Base-by-base conservation (phyloP, 2,113 vertebrate genomes). In the Urocynchramus pylzowi region DNA sequence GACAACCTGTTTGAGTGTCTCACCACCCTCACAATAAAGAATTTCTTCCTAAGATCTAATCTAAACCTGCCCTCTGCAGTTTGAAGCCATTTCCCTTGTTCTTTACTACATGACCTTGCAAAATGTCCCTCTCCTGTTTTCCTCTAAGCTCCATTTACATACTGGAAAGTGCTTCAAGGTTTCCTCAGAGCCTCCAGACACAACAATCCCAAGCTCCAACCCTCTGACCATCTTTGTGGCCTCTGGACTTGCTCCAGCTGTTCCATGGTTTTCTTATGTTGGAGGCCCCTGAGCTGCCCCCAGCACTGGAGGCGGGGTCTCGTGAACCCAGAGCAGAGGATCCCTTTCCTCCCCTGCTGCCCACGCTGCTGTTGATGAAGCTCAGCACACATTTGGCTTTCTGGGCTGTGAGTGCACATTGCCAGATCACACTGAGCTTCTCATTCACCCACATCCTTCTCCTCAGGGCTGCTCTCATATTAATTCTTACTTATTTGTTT, bases 91-190 rank as follows among this genome's bases (percentile, higher is more conserved):
- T 75, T 19, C 2, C 6, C 22, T 23, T 47, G 41, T 49, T 60
- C 21, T 83, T 13, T 47, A 19, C n/a, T 54, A 6, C 3, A 3
- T 1, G 4, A 5, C 7, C 24, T 60, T 69, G 49, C 19, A 42
- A 14, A 69, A 69, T 16, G 18, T 23, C 35, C 47, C 15, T 31
- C 21, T 76, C 54, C 26, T 28, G 7, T 41, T 53, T 63, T 37
- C 17, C 26, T 69, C 13, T 16, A 26, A 35, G 13, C 23, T 8
- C 0, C 0, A n/a, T 45, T 68, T 11, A 19, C 17, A 5, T 16
- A 6, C 20, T 31, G 15, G 8, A 23, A 31, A n/a, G 41, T 27
- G 30, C 27, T 35, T 16, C 5, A 7, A 10, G 21, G 4, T 76
- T 28, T 45, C 8, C 11, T 21, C 6, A 41, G n/a, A 75, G 28